A percentile compares a stretch with the other conserved stretches of the same genome.
phyloP scores from a whole-genome alignment of 2,888 invertebrate genomes.

The Parnassius apollo region DNA sequence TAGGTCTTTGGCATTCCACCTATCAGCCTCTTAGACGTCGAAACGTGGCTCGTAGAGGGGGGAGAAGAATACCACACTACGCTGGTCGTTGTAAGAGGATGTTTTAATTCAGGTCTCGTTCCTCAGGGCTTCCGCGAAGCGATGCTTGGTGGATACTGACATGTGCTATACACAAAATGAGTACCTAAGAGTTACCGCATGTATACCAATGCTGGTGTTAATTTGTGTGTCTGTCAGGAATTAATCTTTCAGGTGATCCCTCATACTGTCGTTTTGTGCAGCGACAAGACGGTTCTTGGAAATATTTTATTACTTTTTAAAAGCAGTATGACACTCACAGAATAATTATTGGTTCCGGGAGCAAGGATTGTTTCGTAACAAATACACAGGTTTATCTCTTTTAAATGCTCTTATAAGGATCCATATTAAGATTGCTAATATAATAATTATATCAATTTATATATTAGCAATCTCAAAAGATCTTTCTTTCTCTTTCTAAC shows the following conservation, averaged over 20 bases:
- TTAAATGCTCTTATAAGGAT: neutral
- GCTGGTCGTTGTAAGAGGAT: conserved; percentile 54
- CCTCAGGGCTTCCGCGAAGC: conserved; percentile 66
- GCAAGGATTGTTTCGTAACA: conserved; percentile 1
- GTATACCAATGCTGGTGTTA: conserved; percentile 19
- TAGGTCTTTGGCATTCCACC: conserved; percentile 28
- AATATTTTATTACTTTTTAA: conserved; percentile 15
- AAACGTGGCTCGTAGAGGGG: conserved; percentile 1
- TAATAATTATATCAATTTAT: too few relatives aligned
- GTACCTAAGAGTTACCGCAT: conserved; percentile 16
- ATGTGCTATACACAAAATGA: conserved; percentile 22
- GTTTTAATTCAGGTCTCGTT: conserved; percentile 73
- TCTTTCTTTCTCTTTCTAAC: too few relatives aligned
- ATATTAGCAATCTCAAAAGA: too few relatives aligned
- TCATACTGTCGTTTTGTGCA: conserved; percentile 19
- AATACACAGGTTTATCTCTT: neutral
- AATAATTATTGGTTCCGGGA: conserved; percentile 5
- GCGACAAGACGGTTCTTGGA: conserved; percentile 12
- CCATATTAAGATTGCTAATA: too few relatives aligned
- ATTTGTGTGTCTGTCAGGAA: conserved; percentile 25
- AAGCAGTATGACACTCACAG: conserved; percentile 2
- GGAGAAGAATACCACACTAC: conserved; percentile 12
- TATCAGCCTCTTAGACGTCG: conserved; percentile 18
- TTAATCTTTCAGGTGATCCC: conserved; percentile 20
- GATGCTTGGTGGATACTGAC: conserved; percentile 36